A percentile compares a stretch with the other conserved stretches of the same genome.
Conservation (phyloP, 2,888 invertebrate species). For the Microplitis deprimator region DNA sequence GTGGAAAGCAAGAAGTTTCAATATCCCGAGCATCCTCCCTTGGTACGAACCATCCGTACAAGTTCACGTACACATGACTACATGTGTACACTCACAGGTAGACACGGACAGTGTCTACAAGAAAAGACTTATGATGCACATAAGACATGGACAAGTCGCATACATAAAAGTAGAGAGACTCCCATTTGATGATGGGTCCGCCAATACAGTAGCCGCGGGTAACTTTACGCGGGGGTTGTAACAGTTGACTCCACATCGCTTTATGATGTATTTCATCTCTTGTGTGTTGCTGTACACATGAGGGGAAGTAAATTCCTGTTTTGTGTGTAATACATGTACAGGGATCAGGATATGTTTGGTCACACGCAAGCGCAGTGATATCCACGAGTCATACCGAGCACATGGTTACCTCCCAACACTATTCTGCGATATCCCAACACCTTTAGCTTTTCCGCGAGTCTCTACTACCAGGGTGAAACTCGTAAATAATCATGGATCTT, state of each 20-base stretch:
- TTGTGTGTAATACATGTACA: constrained; percentile 43
- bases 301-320: constrained; percentile 44
- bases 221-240: constrained; percentile 55
- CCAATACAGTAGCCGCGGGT: constrained; percentile 42
- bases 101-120: not conserved
- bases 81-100: not conserved
- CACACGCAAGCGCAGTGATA: constrained; percentile 68
- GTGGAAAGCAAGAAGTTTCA: too few relatives aligned
- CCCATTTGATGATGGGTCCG: constrained; percentile 31
- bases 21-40: not conserved
- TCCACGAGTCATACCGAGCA: constrained; percentile 65
- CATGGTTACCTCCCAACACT: constrained; percentile 60
- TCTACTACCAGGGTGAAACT: constrained; percentile 48
- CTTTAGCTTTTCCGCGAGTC: constrained; percentile 47
- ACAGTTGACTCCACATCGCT: constrained; percentile 58
- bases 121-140: not conserved
- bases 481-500: constrained; percentile 44
- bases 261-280: constrained; percentile 61
- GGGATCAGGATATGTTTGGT: constrained; percentile 60
- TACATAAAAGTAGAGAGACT: constrained; percentile 26
- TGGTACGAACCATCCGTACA: too few relatives aligned
- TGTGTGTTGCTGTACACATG: constrained; percentile 40
- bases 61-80: too few relatives aligned
- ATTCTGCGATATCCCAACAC: constrained; percentile 20
- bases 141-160: not conserved